A percentile compares a stretch with the other conserved stretches of the same genome.
Conservation (phyloP, 1,140 invertebrate species). For the Macrobrachium nipponense region DNA sequence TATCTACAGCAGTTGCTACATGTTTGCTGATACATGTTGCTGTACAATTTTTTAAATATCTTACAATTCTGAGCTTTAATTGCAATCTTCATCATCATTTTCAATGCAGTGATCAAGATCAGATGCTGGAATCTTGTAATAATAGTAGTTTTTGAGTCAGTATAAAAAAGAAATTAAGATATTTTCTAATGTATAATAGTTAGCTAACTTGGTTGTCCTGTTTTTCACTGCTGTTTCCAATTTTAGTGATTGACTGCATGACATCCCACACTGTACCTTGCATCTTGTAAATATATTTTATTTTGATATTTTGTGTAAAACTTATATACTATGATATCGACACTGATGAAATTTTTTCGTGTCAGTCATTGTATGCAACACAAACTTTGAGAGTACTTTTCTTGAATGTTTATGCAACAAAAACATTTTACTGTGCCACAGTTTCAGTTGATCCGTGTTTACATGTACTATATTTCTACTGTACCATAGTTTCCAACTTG, state of each 20-base stretch:
- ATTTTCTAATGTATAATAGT: slow-evolving; percentile 13
- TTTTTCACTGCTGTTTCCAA: slow-evolving; percentile 27
- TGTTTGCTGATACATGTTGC: too few relatives aligned
- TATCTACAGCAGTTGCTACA: too few relatives aligned
- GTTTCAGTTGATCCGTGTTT: slow-evolving; percentile 47
- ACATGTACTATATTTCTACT: slow-evolving; percentile 19
- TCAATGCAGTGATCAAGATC: too few relatives aligned
- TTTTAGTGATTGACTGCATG: slow-evolving; percentile 35
- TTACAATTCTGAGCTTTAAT: too few relatives aligned
- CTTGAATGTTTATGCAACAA: slow-evolving; percentile 25
- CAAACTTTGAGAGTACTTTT: slow-evolving; percentile 8
- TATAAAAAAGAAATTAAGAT: neutral
- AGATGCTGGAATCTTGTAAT: neutral
- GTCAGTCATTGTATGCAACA: slow-evolving; percentile 28
- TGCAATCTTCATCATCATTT: too few relatives aligned
- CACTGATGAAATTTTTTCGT: slow-evolving; percentile 18
- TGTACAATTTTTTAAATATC: too few relatives aligned
- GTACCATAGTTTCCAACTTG: slow-evolving; percentile 36
- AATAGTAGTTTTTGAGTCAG: neutral
- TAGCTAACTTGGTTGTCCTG: slow-evolving; percentile 43
- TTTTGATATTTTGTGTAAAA: neutral
- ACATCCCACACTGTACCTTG: slow-evolving; percentile 44
- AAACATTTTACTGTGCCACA: slow-evolving; percentile 53
- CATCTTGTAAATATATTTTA: slow-evolving; percentile 36
- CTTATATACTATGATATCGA: slow-evolving; percentile 44